These are phyloP conservation scores for Lysandra coridon DNA, from an alignment of 2,888 invertebrate species.

Conservation along the genomic window DNA sequence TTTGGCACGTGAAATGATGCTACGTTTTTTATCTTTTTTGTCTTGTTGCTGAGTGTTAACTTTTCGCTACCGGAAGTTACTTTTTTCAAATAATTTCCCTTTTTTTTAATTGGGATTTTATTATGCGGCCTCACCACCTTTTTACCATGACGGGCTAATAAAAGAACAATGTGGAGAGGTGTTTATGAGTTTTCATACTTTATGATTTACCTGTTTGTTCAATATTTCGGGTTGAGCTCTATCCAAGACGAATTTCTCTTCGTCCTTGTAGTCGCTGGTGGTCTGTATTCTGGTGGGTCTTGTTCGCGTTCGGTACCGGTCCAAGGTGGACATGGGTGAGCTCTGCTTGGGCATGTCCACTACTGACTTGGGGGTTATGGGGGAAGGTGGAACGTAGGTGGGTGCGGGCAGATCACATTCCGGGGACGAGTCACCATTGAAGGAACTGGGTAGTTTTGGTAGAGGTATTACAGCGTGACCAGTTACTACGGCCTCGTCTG, in stretches of 20 bases:
- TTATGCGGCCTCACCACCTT: too few species aligned
- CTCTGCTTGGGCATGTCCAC: slow-evolving; percentile 51
- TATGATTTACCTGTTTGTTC: slow-evolving; percentile 67
- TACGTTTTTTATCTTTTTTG: not conserved
- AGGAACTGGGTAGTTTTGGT: slow-evolving; percentile 81
- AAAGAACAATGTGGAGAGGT: too few species aligned
- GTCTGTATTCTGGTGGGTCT: slow-evolving; percentile 66
- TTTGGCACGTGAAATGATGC: not conserved
- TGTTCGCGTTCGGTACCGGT: slow-evolving; percentile 69
- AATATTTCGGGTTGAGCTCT: slow-evolving; percentile 80
- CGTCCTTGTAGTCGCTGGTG: slow-evolving; percentile 62
- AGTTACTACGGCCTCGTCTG: slow-evolving; percentile 83
- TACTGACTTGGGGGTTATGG: slow-evolving; percentile 58
- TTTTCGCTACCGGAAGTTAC: not conserved
- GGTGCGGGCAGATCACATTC: slow-evolving; percentile 61
- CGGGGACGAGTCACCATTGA: slow-evolving; percentile 63
- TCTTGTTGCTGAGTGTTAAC: not conserved
- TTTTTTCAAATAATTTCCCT: not conserved
- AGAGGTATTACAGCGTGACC: slow-evolving; percentile 83
- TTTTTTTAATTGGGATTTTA: not conserved
- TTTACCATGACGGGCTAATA: too few species aligned
- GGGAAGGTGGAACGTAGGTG: slow-evolving; percentile 63
- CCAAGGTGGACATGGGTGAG: slow-evolving; percentile 73
- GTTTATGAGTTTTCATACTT: not conserved
- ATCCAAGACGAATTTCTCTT: slow-evolving; percentile 88